Evolutionary conservation across 1,140 invertebrate genomes (phyloP).

Genomic region (Diabrotica undecimpunctata): DNA sequence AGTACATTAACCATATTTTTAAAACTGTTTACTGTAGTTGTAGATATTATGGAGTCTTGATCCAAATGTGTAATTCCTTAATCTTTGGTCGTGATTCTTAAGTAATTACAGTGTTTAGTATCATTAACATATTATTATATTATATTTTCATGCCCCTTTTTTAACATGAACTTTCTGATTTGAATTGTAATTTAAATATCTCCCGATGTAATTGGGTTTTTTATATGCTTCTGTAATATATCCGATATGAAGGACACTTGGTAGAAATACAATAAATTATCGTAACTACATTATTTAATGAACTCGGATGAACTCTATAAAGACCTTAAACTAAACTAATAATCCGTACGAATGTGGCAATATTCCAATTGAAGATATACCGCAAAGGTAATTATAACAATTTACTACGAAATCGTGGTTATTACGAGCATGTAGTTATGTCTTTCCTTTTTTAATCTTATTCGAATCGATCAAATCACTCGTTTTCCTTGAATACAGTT

Average conservation of each 20-base stretch:
- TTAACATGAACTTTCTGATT: background rate
- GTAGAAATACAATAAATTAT: no score
- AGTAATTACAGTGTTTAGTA: no score
- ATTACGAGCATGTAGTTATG: background rate
- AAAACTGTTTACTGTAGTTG: no score
- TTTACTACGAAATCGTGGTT: background rate
- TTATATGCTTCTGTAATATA: no score
- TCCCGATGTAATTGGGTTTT: no score
- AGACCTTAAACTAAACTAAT: background rate
- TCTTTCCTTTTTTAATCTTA: background rate
- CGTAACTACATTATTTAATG: background rate
- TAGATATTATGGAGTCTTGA: no score
- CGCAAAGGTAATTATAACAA: background rate
- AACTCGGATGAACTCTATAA: background rate
- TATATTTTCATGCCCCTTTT: background rate
- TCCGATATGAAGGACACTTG: no score
- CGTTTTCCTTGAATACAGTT: background rate
- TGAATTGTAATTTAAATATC: no score
- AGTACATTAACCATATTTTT: no score
- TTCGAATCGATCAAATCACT: background rate
- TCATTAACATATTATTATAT: no score
- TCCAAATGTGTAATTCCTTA: no score
- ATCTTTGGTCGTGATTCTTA: no score
- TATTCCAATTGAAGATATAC: background rate
- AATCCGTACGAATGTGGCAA: background rate